Evolutionary conservation across 1,140 invertebrate species (phyloP), one percentile per base, ranked within the genome.

Genomic region (Brachionus sp.): DNA sequence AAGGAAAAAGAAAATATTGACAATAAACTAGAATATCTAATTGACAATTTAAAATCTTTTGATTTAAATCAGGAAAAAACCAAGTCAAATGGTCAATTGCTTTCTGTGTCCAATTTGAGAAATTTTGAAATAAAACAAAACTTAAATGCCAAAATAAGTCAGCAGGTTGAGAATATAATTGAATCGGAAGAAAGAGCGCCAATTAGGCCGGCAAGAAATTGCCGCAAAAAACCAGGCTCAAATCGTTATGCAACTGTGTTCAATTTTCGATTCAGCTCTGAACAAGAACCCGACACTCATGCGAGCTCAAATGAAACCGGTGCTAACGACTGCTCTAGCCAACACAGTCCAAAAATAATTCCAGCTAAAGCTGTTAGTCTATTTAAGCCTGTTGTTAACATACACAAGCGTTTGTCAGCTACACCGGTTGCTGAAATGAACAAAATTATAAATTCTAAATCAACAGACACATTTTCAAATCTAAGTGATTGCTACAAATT

Each of bases 341-440:
- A 33, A 33, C 25, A 33, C 0, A 33, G n/a, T 70, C 2, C 42
- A 5, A 75, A 75, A 75, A 75, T 75, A 23, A 25, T 75, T 46
- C 70, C 70, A 46, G 70, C 70, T 25, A 75, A 75, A 39, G 19
- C n/a, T 12, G 39, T 75, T 0, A 39, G 25, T n/a, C 42, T 46
- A 50, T 75, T 75, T 13, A 75, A 75, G n/a, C 70, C 70, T 2
- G 23, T 75, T 75, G 70, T 75, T 10, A 75, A 75, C 25, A 75
- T 75, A 9, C 70, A 75, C 33, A 75, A 75, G 33, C 25, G 70
- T 35, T 9, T 75, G 16, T 75, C 70, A 19, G 44, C 70, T 13
- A 46, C 42, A 46, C 70, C 70, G 25, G 70, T 75, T 4, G 39
- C 70, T 46, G 70, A 75, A 25, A 46, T 75, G 39, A 75, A 12